Evolutionary conservation across 2,888 invertebrate genomes (phyloP).

Genomic region (Hololepta plana): DNA sequence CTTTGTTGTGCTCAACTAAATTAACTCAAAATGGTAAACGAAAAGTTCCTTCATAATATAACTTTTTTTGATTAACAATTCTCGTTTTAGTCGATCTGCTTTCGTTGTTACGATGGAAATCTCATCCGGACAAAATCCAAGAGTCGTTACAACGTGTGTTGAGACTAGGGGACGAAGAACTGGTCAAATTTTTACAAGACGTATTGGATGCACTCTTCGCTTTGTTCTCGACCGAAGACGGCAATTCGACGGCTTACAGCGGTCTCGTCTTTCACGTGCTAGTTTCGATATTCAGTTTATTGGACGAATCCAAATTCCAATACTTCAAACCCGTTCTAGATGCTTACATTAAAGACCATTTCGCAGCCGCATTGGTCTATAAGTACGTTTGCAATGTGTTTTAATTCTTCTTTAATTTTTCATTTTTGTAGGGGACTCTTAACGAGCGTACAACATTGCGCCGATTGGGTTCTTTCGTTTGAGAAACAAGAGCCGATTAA

Average conservation of each 20-base stretch:
- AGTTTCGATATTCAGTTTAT: constrained; percentile 76
- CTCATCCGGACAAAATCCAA: constrained; percentile 70
- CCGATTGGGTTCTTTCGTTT: constrained; percentile 68
- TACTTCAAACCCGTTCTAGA: constrained; percentile 90
- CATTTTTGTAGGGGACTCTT: constrained; percentile 48
- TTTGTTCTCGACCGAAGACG: constrained; percentile 85
- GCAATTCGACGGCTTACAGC: constrained; percentile 74
- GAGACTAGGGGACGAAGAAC: constrained; percentile 71
- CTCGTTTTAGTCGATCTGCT: constrained; percentile 56
- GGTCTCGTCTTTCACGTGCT: constrained; percentile 84
- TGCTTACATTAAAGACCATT: constrained; percentile 85
- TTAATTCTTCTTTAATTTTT: constrained; percentile 1
- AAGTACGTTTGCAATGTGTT: constrained; percentile 38
- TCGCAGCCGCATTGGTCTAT: constrained; percentile 87
- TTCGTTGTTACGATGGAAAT: constrained; percentile 81
- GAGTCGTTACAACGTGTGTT: constrained; percentile 69
- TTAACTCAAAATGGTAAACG: constrained; percentile 75
- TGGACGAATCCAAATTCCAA: constrained; percentile 82
- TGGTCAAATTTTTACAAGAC: constrained; percentile 88
- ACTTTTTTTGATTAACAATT: background rate
- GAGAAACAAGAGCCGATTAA: constrained; percentile 81
- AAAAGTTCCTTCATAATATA: constrained; percentile 2
- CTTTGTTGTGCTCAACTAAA: constrained; percentile 87
- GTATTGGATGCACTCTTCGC: constrained; percentile 86
- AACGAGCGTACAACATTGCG: constrained; percentile 78